These are phyloP conservation scores for Myotis pilosus DNA, from an alignment of 2,797 vertebrate genomes.

Conservation along the genomic window DNA sequence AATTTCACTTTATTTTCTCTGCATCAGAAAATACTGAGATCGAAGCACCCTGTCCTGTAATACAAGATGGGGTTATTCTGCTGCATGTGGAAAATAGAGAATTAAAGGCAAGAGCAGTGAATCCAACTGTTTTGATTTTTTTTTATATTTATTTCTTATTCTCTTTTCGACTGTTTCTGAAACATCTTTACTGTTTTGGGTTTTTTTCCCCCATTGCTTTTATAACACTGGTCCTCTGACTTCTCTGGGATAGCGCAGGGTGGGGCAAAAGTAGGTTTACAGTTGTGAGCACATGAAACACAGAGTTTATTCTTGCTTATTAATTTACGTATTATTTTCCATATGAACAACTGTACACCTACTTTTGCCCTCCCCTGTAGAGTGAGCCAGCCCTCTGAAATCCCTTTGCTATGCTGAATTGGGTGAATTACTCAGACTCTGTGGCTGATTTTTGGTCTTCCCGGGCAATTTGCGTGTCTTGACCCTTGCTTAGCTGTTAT, in stretches of 20 bases:
- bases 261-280: neutral
- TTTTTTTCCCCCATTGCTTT: neutral
- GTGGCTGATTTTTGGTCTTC: neutral
- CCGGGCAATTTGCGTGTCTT: neutral
- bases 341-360: neutral
- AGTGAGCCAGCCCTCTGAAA: neutral
- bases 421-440: neutral
- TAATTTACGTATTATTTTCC: neutral
- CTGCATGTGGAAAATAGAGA: neutral
- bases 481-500: neutral
- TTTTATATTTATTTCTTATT: neutral
- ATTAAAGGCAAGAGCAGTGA: neutral
- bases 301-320: neutral
- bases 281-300: neutral
- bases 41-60: neutral
- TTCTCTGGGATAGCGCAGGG: neutral
- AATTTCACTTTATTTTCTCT: constrained; percentile 46
- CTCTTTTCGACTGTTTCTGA: constrained; percentile 31
- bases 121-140: neutral
- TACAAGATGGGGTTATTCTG: neutral
- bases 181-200: neutral
- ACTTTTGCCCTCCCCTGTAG: neutral
- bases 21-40: neutral
- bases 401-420: neutral
- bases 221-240: neutral